phyloP scores from a whole-genome alignment of 2,113 vertebrate genomes.

The western clawed frog (Xenopus tropicalis) region UCB_Xtro_10.0 CM004452.2:5075501-5076000 shows the following conservation, averaged over 20 bases:
- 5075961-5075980: constrained; percentile 15
- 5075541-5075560: no score
- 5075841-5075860: constrained; percentile 30
- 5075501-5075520: no score
- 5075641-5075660: no score
- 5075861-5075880: constrained; percentile 49
- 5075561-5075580: no score
- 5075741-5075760: constrained; percentile 38
- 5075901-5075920: constrained; percentile 32
- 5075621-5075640: no score
- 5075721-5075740: constrained; percentile 1
- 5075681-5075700: neutral
- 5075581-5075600: no score
- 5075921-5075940: constrained; percentile 35
- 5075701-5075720: neutral
- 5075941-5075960: constrained; percentile 28
- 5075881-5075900: constrained; percentile 44
- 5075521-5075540: no score
- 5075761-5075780: constrained; percentile 48
- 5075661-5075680: no score
- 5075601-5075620: no score
- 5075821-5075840: constrained; percentile 46
- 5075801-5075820: constrained; percentile 28
- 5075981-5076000: neutral
- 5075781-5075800: constrained; percentile 49